Conservation (phyloP, 2,888 invertebrate genomes). For the Eupithecia abbreviata region DNA sequence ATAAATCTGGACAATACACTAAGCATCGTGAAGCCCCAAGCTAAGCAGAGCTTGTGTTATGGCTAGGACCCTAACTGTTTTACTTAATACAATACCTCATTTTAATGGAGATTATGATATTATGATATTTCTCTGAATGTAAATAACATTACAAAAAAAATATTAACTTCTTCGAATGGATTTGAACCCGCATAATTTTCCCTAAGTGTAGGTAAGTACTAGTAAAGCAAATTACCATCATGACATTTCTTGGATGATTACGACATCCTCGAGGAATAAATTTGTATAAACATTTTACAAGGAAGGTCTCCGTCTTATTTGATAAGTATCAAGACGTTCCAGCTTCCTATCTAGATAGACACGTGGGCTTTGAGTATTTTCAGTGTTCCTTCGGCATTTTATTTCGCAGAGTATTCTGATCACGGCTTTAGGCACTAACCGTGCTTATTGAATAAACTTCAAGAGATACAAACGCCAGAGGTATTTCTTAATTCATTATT, state of each 20-base stretch:
- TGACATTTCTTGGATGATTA: not conserved
- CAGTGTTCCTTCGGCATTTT: slow-evolving; percentile 60
- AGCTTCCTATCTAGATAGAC: slow-evolving; percentile 40
- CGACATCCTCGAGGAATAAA: not conserved
- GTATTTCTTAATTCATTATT: slow-evolving; percentile 42
- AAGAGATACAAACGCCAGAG: slow-evolving; percentile 41
- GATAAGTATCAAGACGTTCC: slow-evolving; percentile 60
- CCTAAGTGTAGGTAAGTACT: not conserved
- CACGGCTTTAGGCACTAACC: slow-evolving; percentile 56
- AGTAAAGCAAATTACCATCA: not conserved
- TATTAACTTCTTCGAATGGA: not conserved
- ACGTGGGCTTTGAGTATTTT: slow-evolving; percentile 66
- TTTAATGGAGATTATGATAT: not conserved
- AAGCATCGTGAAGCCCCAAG: too few relatives aligned
- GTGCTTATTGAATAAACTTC: slow-evolving; percentile 53
- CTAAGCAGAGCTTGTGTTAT: too few relatives aligned
- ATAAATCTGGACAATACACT: too few relatives aligned
- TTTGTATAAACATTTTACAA: not conserved
- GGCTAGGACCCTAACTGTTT: too few relatives aligned
- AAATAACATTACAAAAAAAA: not conserved
- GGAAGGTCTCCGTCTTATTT: not conserved
- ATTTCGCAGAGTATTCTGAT: slow-evolving; percentile 69
- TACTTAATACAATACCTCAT: too few relatives aligned
- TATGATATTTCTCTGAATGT: too few relatives aligned
- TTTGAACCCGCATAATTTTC: not conserved